Percentiles rank a stretch among this genome's conserved stretches.
Evolutionary conservation across 2,113 vertebrate species (phyloP).

Genomic region (Pelecanoides urinatrix): DNA sequence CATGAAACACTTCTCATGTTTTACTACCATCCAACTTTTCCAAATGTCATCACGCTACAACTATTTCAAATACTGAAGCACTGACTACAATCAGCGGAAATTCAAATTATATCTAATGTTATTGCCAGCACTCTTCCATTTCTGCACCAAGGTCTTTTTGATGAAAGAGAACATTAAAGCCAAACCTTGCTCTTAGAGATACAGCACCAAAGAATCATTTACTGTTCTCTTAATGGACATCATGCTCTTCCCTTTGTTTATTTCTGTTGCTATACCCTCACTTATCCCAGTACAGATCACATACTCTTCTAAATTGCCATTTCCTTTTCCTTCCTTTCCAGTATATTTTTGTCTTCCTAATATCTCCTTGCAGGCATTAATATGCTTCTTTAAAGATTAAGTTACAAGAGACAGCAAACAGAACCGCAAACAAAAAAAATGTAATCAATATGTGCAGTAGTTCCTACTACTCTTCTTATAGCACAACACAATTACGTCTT

Average conservation of each 20-base stretch:
- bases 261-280: neutral
- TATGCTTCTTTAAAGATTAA: neutral
- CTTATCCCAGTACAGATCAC: neutral
- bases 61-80: neutral
- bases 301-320: neutral
- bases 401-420: neutral
- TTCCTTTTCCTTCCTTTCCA: neutral
- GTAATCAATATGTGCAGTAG: neutral
- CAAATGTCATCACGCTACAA: neutral
- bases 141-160: neutral
- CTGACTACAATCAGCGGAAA: neutral
- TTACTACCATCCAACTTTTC: neutral
- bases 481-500: neutral
- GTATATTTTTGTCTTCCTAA: neutral
- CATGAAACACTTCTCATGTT: neutral
- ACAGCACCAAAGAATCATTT: neutral
- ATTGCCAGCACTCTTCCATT: neutral
- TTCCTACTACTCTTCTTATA: neutral
- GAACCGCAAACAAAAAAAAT: neutral
- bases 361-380: neutral
- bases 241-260: neutral
- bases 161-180: neutral
- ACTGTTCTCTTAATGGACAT: neutral
- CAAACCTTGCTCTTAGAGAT: neutral
- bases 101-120: neutral